Base-by-base conservation (phyloP, 2,888 invertebrate genomes). In the Ophion ventricosus region DNA sequence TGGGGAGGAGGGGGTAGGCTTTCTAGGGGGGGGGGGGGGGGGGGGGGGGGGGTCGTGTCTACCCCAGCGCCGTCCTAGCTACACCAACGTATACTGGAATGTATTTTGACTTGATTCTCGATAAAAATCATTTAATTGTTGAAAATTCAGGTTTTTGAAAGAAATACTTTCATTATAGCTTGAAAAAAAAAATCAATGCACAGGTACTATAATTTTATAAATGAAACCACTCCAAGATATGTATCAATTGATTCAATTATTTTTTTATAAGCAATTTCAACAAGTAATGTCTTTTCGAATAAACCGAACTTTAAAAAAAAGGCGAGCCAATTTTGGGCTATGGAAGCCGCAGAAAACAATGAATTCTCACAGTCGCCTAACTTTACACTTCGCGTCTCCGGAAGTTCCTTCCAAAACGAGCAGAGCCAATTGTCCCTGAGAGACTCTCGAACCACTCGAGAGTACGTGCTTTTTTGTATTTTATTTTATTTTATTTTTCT, bases 361-460 rank as follows among this genome's bases (percentile, higher is more conserved):
- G 57, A 23, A 54, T 54, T 25, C 17, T 2, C 17, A 4, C 66
- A 40, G 25, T 29, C 54, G 54, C 26, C 23, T 4, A 75, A 75
- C 40, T 76, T 76, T 17, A 29, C 26, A 66, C 56, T 76, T 35
- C 25, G 26, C 14, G 49, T n/a, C 56, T 56, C 14, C 2, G 26
- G 29, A 20, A 20, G 2, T 20, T 8, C 43, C 23, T 17, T 7
- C n/a, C 23, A 69, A 29, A 25, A 72, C 5, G 7, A 20, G 23
- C 5, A 23, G 35, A 54, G 56, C n/a, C 26, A 69, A 69, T 77
- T 74, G 74, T 64, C 43, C 29, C 59, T 29, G 20, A 7, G 43
- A 73, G 79, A 75, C 49, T 82, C 61, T 66, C 25, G 56, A 67
- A 69, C 17, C 14, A 49, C 49, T 49, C 14, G 17, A 17, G 14